These are phyloP conservation scores for Drosophila mettleri DNA, from an alignment of 2,888 invertebrate species.

Conservation along the genomic window DNA sequence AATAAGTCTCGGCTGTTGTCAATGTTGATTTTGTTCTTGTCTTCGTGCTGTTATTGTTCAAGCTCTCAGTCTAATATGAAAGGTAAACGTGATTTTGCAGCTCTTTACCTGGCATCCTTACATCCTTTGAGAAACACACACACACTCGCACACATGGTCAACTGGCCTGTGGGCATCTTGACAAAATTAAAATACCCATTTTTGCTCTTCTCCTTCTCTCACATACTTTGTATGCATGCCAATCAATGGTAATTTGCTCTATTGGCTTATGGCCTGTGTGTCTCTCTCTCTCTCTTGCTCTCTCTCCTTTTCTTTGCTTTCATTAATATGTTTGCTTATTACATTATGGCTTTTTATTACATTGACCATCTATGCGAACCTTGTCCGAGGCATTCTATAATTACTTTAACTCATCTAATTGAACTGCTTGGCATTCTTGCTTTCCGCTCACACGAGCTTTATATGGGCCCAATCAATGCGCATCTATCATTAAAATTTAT, in stretches of 20 bases:
- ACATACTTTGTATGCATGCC: conserved; percentile 42
- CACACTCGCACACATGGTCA: conserved; percentile 1
- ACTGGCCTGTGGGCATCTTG: conserved; percentile 46
- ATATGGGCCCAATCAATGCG: neutral
- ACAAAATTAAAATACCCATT: conserved; percentile 56
- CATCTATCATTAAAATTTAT: neutral
- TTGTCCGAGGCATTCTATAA: conserved; percentile 36
- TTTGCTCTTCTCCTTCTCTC: neutral
- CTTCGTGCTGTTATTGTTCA: conserved; percentile 21
- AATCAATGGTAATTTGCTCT: conserved; percentile 45
- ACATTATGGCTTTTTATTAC: conserved; percentile 62
- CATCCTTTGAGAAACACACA: conserved; percentile 12
- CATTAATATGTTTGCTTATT: conserved; percentile 71
- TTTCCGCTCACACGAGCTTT: conserved; percentile 1
- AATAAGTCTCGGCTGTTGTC: conserved; percentile 51
- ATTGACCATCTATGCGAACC: conserved; percentile 25
- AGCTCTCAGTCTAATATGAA: conserved; percentile 52
- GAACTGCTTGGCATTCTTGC: conserved; percentile 16
- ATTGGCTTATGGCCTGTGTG: conserved; percentile 5
- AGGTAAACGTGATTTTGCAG: conserved; percentile 71
- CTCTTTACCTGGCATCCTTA: conserved; percentile 40
- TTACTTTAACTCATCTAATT: conserved; percentile 60
- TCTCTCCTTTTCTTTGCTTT: too few species aligned
- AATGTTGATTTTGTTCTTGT: conserved; percentile 18
- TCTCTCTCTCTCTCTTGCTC: too few species aligned